A percentile compares a stretch with the other conserved stretches of the same genome.
Evolutionary conservation across 1,140 invertebrate genomes (phyloP).

Genomic region (Eupeodes corollae): DNA sequence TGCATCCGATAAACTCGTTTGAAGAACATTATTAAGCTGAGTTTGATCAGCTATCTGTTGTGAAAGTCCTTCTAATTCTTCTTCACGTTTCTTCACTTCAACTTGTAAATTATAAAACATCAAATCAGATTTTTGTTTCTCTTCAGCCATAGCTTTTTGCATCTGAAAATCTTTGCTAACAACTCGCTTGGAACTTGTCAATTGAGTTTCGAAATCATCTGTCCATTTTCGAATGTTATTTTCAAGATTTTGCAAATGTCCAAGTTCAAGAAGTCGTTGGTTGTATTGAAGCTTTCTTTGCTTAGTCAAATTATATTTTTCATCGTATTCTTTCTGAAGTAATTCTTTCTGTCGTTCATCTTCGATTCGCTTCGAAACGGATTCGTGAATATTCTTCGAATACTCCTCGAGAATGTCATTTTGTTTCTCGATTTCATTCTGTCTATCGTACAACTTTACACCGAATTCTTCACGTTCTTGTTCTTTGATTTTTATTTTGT

Average conservation of each 20-base stretch:
- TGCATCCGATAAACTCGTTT: constrained; percentile 44
- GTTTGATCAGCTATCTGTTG: constrained; percentile 39
- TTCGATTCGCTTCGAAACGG: constrained; percentile 34
- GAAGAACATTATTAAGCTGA: constrained; percentile 37
- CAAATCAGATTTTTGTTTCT: constrained; percentile 44
- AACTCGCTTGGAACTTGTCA: constrained; percentile 41
- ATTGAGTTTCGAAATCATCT: constrained; percentile 39
- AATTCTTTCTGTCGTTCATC: constrained; percentile 27
- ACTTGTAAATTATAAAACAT: constrained; percentile 41
- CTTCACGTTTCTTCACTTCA: constrained; percentile 42
- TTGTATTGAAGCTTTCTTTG: constrained; percentile 33
- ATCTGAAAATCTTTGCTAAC: constrained; percentile 40
- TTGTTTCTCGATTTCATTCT: constrained; percentile 42
- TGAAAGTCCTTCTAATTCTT: constrained; percentile 38
- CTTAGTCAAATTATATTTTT: constrained; percentile 29
- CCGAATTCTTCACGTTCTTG: constrained; percentile 39
- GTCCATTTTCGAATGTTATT: constrained; percentile 41
- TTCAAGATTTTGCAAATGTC: constrained; percentile 34
- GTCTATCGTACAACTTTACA: constrained; percentile 38
- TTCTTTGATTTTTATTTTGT: constrained; percentile 32
- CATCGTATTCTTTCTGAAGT: constrained; percentile 34
- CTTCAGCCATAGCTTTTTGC: constrained; percentile 38
- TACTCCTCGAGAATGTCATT: constrained; percentile 41
- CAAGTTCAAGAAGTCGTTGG: constrained; percentile 34
- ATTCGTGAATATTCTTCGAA: constrained; percentile 35